Evolutionary conservation across 2,888 invertebrate genomes (phyloP).

Genomic region (Drosophila leonis): DNA sequence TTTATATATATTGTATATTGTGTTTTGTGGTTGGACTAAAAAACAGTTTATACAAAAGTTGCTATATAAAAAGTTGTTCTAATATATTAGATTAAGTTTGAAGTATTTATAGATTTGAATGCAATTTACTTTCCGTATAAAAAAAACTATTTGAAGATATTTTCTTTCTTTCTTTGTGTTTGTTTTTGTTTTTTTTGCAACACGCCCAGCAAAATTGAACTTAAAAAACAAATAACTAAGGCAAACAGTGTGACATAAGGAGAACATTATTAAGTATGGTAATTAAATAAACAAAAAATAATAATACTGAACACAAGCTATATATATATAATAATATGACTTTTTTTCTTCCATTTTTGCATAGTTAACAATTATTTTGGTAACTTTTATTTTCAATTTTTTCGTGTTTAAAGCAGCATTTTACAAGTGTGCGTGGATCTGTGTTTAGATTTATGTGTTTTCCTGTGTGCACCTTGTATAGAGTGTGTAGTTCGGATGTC

Average conservation of each 20-base stretch:
- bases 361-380: slow-evolving; percentile 29
- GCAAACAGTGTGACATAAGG: slow-evolving; percentile 41
- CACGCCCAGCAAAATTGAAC: slow-evolving; percentile 53
- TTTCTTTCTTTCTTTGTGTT: background rate
- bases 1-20: slow-evolving; percentile 42
- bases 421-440: slow-evolving; percentile 1
- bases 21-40: slow-evolving; percentile 59
- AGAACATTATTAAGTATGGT: slow-evolving; percentile 13
- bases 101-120: slow-evolving; percentile 40
- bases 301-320: slow-evolving; percentile 83
- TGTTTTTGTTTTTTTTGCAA: slow-evolving; percentile 31
- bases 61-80: slow-evolving; percentile 80
- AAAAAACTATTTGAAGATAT: slow-evolving; percentile 18
- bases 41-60: slow-evolving; percentile 80
- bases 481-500: background rate
- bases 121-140: slow-evolving; percentile 19
- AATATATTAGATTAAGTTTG: slow-evolving; percentile 55
- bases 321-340: slow-evolving; percentile 47
- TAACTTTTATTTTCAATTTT: slow-evolving; percentile 11
- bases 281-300: slow-evolving; percentile 46
- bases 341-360: slow-evolving; percentile 31
- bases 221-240: slow-evolving; percentile 43
- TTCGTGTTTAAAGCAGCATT: slow-evolving; percentile 26
- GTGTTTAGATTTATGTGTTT: slow-evolving; percentile 6
- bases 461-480: background rate